Conservation (phyloP, 2,888 invertebrate genomes). For the Automeris io region DNA sequence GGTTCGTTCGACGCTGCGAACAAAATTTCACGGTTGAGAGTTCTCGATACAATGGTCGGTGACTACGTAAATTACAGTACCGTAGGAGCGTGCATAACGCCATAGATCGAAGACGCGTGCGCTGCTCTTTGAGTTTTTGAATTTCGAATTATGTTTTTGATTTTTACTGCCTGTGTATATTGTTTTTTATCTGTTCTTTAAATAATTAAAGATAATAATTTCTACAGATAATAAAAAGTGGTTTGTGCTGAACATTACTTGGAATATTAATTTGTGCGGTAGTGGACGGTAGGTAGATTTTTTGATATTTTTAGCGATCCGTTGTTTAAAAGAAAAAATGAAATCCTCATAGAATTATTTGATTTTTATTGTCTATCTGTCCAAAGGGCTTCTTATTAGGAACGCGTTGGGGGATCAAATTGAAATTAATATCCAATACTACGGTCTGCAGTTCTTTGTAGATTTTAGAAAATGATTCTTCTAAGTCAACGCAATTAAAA, state of each 20-base stretch:
- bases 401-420: too few species aligned
- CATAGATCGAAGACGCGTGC: conserved; percentile 52
- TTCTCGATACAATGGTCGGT: conserved; percentile 34
- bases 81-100: conserved; percentile 43
- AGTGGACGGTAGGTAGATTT: conserved; percentile 19
- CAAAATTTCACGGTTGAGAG: conserved; percentile 12
- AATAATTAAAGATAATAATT: conserved; percentile 8
- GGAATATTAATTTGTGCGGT: conserved; percentile 11
- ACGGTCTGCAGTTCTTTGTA: too few species aligned
- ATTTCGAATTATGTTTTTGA: conserved; percentile 21
- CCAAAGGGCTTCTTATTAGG: too few species aligned
- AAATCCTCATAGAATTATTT: too few species aligned
- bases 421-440: too few species aligned
- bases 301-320: too few species aligned
- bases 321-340: too few species aligned
- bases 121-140: conserved; percentile 23
- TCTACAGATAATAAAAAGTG: conserved; percentile 16
- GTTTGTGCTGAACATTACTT: conserved; percentile 20
- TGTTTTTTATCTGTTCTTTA: conserved; percentile 10
- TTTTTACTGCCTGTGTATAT: conserved; percentile 16
- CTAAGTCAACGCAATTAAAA: too few species aligned
- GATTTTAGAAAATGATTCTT: too few species aligned
- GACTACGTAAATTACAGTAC: conserved; percentile 49
- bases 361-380: too few species aligned
- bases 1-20: neutral